Evolutionary conservation across 2,888 invertebrate species (phyloP), one percentile per base, ranked within the genome.

Genomic region (Drosophila kambysellisi): DNA sequence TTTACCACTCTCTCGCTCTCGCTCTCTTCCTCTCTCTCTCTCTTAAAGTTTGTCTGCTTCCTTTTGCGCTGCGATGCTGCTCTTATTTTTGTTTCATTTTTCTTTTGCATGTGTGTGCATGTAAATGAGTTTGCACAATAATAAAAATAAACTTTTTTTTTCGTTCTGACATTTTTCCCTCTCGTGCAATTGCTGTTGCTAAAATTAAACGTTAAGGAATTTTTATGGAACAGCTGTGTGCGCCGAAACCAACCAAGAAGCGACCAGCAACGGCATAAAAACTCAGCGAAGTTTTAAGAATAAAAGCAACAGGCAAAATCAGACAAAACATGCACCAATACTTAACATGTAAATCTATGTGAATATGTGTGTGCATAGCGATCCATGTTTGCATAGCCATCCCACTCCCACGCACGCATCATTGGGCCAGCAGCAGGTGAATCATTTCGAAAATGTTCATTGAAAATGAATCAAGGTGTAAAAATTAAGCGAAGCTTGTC

Each of bases 161-260:
- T 46, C 8, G 25, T 76, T 80, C 76, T 66, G 81, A 71, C 81
- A 80, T 81, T 76, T 74, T 81, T 76, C 81, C 72, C 81, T 81
- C 81, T 79, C 57, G 68, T 79, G 79, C 81, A 79, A 81, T 79
- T 76, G 68, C 65, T 72, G 78, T 60, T 79, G 79, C 79, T 79
- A 79, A 79, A 79, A 72, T 79, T 79, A 79, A 79, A 79, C 81
- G 73, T 76, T 76, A 79, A 79, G 79, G 84, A 84, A 84, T 84
- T 84, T 84, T 79, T 83, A 89, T 84, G 89, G 87, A 89, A 89
- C 84, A 84, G 84, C 89, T 84, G 83, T 86, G 70, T 65, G 74
- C 72, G 83, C 74, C 65, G 57, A 78, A 65, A 81, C 41, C 48
- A 48, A 77, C 20, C 43, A 48, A 69, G 58, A 62, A 65, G 51